These are phyloP conservation scores for Riparia riparia DNA, from an alignment of 2,113 vertebrate genomes.

Conservation along the genomic window DNA sequence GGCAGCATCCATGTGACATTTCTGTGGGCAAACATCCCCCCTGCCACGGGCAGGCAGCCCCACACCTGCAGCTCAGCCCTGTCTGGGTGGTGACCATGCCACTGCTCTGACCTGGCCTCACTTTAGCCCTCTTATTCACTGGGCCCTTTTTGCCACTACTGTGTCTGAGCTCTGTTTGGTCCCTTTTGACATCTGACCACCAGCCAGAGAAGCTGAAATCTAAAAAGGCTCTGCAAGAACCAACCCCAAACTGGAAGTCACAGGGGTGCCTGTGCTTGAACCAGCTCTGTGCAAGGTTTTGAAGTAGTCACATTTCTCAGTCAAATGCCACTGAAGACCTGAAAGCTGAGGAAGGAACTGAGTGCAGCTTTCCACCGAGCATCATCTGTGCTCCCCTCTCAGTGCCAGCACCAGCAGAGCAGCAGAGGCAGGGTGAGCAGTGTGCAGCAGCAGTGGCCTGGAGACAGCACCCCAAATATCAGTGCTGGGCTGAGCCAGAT, in stretches of 20 bases:
- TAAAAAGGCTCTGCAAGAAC: not conserved
- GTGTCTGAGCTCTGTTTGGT: not conserved
- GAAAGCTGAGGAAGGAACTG: not conserved
- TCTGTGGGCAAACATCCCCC: not conserved
- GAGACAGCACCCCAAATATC: not conserved
- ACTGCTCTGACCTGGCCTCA: not conserved
- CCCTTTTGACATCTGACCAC: not conserved
- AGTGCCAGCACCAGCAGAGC: not conserved
- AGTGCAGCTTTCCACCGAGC: fast-evolving
- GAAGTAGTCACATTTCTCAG: not conserved
- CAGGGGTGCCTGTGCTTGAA: not conserved
- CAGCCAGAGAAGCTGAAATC: not conserved
- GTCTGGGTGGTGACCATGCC: not conserved
- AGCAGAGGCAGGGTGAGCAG: not conserved
- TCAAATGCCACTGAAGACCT: not conserved
- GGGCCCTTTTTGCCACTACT: not conserved
- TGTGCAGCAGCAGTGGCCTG: not conserved
- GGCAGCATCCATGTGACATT: not conserved
- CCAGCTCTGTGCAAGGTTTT: not conserved
- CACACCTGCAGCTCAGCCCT: not conserved
- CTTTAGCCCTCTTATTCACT: not conserved
- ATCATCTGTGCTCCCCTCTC: not conserved
- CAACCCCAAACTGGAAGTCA: not conserved
- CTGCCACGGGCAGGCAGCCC: not conserved
- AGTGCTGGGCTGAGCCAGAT: not conserved